Base-by-base conservation (phyloP, 2,113 vertebrate species). In the Lampris megalopsis region DNA sequence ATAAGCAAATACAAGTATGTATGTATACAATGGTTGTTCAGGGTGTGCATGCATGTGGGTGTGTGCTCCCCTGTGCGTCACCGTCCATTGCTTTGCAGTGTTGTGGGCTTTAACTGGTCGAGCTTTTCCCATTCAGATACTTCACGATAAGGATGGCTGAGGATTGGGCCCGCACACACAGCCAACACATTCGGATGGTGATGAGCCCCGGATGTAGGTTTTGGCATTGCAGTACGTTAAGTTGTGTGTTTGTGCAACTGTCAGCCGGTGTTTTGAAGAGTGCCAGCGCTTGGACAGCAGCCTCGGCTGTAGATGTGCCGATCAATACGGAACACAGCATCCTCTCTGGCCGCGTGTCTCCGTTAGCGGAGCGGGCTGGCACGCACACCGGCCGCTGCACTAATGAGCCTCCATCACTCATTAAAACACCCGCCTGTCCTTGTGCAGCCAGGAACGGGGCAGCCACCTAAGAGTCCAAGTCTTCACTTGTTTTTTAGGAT, bases 261-360 rank as follows among this genome's bases (percentile, higher is more conserved):
- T 84, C 81, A 75, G 78, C 71, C 77, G 56, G 68, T 60, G 37
- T 47, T 24, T 24, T 66, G 78, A 84, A 64, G 68, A 75, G 80
- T 78, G 77, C 67, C 83, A 77, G 71, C 35, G 61, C 68, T 62
- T 75, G 48, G 81, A 81, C 81, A 52, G 80, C 80, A 76, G 84
- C 67, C 80, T 37, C 69, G 84, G 76, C 82, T 80, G 81, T 73
- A 80, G 88, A 68, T 76, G 70, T 70, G 83, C 81, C 78, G 64
- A 88, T 90, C 91, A 56, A 92, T 90, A 85, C 72, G 49, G 75
- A 65, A 71, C 79, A 71, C 80, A 77, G 71, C 69, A 80, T 77
- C 88, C 57, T 53, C 80, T 83, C 58, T 8, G 80, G 6, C 70
- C 67, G 77, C 63, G 69, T 54, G 73, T 76, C 68, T 67, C 47